Conservation (phyloP, 2,888 invertebrate species). For the Cosmia pyralina region DNA sequence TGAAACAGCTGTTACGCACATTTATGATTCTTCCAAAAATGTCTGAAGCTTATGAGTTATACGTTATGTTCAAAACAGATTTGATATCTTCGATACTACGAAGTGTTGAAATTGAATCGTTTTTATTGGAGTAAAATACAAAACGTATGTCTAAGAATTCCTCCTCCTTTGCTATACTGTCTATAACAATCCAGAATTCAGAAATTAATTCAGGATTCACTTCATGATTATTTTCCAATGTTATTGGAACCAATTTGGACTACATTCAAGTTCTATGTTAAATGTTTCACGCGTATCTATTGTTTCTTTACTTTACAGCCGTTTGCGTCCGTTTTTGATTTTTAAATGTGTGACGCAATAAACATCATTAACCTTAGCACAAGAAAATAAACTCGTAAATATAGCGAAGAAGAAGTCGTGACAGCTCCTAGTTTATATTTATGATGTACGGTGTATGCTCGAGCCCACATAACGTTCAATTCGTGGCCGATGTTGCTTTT, state of each 20-base stretch:
- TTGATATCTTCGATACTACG: neutral
- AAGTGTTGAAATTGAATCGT: conserved; percentile 12
- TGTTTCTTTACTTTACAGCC: conserved; percentile 32
- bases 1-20: conserved; percentile 50
- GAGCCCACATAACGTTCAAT: conserved; percentile 63
- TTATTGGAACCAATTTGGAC: conserved; percentile 53
- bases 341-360: conserved; percentile 53
- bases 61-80: conserved; percentile 6
- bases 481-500: conserved; percentile 66
- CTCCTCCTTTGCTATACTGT: neutral
- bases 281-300: conserved; percentile 42
- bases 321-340: conserved; percentile 48
- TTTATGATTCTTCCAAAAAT: conserved; percentile 35
- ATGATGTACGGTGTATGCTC: conserved; percentile 58
- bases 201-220: conserved; percentile 20
- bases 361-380: conserved; percentile 56
- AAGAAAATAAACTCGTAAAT: conserved; percentile 69
- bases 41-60: conserved; percentile 19
- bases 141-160: neutral
- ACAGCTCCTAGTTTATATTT: conserved; percentile 63
- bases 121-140: neutral
- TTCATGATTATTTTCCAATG: conserved; percentile 20
- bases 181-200: conserved; percentile 13
- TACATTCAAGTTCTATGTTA: conserved; percentile 48
- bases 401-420: conserved; percentile 60